Conservation (phyloP, 1,140 invertebrate species). For the Varroa destructor region DNA sequence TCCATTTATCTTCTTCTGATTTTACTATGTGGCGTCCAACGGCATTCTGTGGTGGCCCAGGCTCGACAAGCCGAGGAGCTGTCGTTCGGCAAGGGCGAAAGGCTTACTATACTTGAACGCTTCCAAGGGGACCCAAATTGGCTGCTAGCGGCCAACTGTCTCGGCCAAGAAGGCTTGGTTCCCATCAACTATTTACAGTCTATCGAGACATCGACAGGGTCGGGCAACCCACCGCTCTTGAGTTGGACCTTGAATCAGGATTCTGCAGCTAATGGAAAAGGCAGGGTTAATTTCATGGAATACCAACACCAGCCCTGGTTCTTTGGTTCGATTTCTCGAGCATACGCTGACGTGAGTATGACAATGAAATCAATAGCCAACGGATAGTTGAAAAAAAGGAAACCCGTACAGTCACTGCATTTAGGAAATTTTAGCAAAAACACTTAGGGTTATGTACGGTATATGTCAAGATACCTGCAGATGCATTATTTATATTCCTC, state of each 20-base stretch:
- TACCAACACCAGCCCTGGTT: background rate
- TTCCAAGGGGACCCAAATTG: background rate
- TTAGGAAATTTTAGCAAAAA: too few relatives aligned
- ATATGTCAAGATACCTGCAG: too few relatives aligned
- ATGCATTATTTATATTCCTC: too few relatives aligned
- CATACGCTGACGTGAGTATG: slow-evolving; percentile 18
- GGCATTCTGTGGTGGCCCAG: background rate
- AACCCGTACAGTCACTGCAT: too few relatives aligned
- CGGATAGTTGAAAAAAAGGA: too few relatives aligned
- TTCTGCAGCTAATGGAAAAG: too few relatives aligned
- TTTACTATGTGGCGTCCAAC: too few relatives aligned
- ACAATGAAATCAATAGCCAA: background rate
- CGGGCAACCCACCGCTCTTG: too few relatives aligned
- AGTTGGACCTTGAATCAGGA: too few relatives aligned
- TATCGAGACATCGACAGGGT: too few relatives aligned
- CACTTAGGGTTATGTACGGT: too few relatives aligned
- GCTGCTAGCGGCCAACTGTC: background rate
- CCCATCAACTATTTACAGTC: background rate
- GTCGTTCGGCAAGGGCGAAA: slow-evolving; percentile 15
- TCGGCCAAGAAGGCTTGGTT: slow-evolving; percentile 6
- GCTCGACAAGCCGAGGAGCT: background rate
- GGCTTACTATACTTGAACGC: background rate
- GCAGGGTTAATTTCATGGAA: background rate
- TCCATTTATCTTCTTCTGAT: too few relatives aligned
- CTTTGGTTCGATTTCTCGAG: background rate